Base-by-base conservation (phyloP, 2,888 invertebrate genomes). In the Prosapia bicincta region DNA sequence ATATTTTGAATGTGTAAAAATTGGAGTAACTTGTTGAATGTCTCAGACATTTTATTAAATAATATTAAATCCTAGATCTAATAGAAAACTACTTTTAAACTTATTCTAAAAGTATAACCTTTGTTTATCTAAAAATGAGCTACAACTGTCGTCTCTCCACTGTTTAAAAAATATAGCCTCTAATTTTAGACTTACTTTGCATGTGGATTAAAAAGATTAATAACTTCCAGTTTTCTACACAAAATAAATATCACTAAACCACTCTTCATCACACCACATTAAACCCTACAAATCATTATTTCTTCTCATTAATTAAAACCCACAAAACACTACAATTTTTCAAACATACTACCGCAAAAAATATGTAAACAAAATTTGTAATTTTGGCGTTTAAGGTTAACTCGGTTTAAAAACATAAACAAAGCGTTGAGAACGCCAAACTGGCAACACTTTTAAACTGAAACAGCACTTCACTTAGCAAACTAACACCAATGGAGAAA, bases 111-210 rank as follows among this genome's bases (percentile, higher is more conserved):
- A n/a, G n/a, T n/a, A n/a, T n/a, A n/a, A n/a, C n/a, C n/a, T n/a
- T n/a, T n/a, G n/a, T n/a, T n/a, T n/a, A n/a, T n/a, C n/a, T n/a
- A n/a, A n/a, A n/a, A n/a, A n/a, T n/a, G n/a, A n/a, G n/a, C n/a
- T n/a, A n/a, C n/a, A n/a, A n/a, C n/a, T n/a, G n/a, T n/a, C n/a
- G n/a, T n/a, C n/a, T n/a, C n/a, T n/a, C 20, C 23, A 65, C 13
- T 23, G 23, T 65, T 65, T 65, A 65, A 65, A 7, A 65, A 20
- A 30, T 65, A 66, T 25, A 66, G 26, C 67, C 26, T 26, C 26
- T 20, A 26, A 69, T n/a, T n/a, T n/a, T n/a, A n/a, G n/a, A n/a
- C 69, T 69, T 69, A 69, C 69, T 69, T 28, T 69, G 69, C 69
- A 69, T 69, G 69, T 69, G 69, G 69, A 69, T 25, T 26, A 28